Evolutionary conservation across 2,797 vertebrate species (phyloP), one percentile per base, ranked within the genome.

Genomic region (Martes flavigula): DNA sequence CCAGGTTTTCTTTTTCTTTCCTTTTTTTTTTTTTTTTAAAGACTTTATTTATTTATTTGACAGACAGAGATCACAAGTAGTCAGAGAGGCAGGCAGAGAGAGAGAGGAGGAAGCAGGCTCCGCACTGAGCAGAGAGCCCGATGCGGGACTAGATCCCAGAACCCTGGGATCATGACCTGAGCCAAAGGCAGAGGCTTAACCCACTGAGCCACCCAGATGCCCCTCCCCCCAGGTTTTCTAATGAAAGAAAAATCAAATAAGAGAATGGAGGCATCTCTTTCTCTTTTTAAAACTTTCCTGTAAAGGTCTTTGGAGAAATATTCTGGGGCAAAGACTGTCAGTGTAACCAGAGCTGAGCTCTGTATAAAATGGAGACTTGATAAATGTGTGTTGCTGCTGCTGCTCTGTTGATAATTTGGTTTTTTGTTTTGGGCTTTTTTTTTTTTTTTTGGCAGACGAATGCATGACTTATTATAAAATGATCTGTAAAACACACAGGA

Each of bases 301-400:
- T 81, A 91, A 95, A 89, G 27, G 30, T 70, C 95, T 97, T 91
- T 56, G n/a, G 51, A 56, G 64, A 94, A 81, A 73, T 77, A 89
- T 87, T 81, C 35, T 12, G 20, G 48, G 77, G 11, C 23, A 72
- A 91, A 43, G 25, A 48, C 38, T 25, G 13, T 66, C 66, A 27
- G 3, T 72, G 27, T 92, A 68, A 70, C 35, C 23, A 83, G 35
- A 5, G n/a, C 10, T 85, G 84, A 85, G 46, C 51, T 87, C 17
- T 8, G 62, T 1, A 2, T 15, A 0, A 32, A 73, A 66, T n/a
- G 82, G 38, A 56, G 46, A 48, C 68, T 40, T 43, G 35, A 83
- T 51, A 48, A 83, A 68, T 85, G 48, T 54, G 1, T 84, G 7
- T 87, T 17, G 23, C n/a, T 75, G 62, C 62, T 84, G 25, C 58